Percentiles rank a stretch among this genome's conserved stretches.
phyloP scores from a whole-genome alignment of 2,113 vertebrate species.

The Gnathonemus echidnorhynchus region DNA sequence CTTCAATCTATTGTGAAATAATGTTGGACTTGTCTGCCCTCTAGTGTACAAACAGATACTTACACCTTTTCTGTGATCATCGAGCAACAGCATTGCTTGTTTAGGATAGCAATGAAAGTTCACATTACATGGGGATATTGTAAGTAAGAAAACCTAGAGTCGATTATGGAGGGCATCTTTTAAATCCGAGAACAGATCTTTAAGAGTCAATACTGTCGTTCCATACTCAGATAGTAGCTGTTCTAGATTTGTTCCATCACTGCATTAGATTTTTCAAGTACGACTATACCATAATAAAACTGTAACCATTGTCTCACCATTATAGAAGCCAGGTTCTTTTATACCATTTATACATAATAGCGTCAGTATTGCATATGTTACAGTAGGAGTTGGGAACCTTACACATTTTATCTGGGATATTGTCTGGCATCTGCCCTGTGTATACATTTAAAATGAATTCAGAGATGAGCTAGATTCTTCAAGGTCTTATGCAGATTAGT shows the following conservation, averaged over 20 bases:
- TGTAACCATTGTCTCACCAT: not conserved
- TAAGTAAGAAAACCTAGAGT: not conserved
- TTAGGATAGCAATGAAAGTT: not conserved
- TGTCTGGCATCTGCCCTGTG: not conserved
- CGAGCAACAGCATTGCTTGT: not conserved
- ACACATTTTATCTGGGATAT: not conserved
- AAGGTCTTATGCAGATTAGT: not conserved
- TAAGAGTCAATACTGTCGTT: not conserved
- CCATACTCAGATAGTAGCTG: not conserved
- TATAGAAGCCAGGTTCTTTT: not conserved
- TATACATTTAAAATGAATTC: not conserved
- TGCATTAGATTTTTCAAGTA: not conserved
- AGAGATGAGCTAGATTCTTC: not conserved
- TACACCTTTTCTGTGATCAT: not conserved
- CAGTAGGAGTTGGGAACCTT: not conserved
- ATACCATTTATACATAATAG: not conserved
- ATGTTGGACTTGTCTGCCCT: slow-evolving; percentile 44
- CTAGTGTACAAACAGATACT: slow-evolving; percentile 41
- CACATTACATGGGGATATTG: not conserved
- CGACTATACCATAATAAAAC: not conserved
- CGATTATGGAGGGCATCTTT: not conserved
- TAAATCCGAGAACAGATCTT: not conserved
- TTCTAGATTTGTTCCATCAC: not conserved
- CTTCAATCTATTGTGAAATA: not conserved
- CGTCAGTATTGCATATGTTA: not conserved